Evolutionary conservation across 2,113 vertebrate genomes (phyloP).

Genomic region (Eurystomus gularis): DNA sequence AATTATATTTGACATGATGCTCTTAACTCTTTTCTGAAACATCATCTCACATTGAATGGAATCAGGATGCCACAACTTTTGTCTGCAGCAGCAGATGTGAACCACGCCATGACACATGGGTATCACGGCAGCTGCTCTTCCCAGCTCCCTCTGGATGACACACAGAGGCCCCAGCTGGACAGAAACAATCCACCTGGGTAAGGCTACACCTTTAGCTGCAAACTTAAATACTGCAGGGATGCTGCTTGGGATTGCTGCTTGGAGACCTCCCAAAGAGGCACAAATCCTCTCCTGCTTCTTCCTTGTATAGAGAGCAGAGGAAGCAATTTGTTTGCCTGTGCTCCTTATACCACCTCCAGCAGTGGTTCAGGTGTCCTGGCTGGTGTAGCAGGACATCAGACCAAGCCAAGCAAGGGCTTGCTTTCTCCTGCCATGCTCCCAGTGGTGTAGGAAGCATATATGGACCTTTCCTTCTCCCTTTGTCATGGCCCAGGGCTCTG

Average conservation of each 20-base stretch:
- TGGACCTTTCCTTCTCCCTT: not conserved
- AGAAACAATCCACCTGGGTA: not conserved
- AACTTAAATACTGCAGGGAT: not conserved
- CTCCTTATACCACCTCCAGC: not conserved
- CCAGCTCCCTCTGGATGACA: not conserved
- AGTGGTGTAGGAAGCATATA: rapidly evolving
- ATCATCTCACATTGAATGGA: not conserved
- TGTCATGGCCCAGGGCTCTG: not conserved
- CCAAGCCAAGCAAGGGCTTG: not conserved
- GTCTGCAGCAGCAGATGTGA: not conserved
- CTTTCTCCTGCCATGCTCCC: not conserved
- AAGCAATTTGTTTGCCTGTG: not conserved
- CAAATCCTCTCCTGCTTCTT: not conserved
- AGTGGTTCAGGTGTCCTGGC: not conserved
- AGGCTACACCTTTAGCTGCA: not conserved
- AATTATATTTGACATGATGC: constrained; percentile 66
- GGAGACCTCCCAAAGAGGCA: not conserved
- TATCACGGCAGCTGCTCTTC: not conserved
- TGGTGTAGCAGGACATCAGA: not conserved
- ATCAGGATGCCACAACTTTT: not conserved
- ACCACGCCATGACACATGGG: rapidly evolving
- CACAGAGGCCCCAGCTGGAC: not conserved
- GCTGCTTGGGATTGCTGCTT: not conserved
- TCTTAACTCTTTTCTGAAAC: constrained; percentile 28
- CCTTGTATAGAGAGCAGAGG: not conserved